Conservation (phyloP, 2,797 vertebrate species). For the Hemitrygon akajei region DNA sequence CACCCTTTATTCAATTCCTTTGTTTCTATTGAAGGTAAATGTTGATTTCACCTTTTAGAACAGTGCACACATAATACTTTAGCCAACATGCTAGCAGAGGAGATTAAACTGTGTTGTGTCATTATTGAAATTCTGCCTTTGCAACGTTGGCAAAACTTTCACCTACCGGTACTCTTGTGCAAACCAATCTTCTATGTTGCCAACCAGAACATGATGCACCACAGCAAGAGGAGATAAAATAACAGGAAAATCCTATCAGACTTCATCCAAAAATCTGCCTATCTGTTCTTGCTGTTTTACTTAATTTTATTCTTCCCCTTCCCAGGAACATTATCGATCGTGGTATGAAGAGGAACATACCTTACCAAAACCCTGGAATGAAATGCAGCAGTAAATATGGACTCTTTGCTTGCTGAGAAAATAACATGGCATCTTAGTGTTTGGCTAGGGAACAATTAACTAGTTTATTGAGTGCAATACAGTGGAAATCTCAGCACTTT, state of each 20-base stretch:
- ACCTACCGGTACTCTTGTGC: not conserved
- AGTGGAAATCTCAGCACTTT: not conserved
- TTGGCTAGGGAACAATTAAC: not conserved
- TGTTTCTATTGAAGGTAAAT: not conserved
- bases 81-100: not conserved
- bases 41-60: not conserved
- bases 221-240: not conserved
- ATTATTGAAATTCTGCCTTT: not conserved
- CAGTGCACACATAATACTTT: not conserved
- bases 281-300: not conserved
- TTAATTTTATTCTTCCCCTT: not conserved
- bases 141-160: not conserved
- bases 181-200: not conserved
- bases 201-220: not conserved
- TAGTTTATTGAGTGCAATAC: not conserved
- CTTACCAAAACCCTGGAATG: not conserved
- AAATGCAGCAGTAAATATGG: not conserved
- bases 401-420: not conserved
- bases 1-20: not conserved
- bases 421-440: not conserved
- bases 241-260: not conserved
- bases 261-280: not conserved
- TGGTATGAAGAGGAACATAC: not conserved
- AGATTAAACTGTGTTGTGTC: not conserved
- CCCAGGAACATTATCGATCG: not conserved